Evolutionary conservation across 2,888 invertebrate species (phyloP), one percentile per base, ranked within the genome.

Genomic region (Mechanitis mazaeus): DNA sequence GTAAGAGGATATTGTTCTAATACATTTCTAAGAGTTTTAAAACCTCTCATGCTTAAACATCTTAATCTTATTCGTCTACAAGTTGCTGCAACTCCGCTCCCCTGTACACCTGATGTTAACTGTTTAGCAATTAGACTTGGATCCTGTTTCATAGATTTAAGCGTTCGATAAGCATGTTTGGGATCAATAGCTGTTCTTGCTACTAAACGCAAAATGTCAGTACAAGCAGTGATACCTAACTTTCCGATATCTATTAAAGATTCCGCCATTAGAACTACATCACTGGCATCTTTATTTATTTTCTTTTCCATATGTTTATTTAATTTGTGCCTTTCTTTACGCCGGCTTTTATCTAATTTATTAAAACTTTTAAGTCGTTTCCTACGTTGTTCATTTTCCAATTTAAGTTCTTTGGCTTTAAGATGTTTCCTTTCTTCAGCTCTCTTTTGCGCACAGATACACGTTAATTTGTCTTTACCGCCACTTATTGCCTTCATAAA

Each of bases 21-120:
- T 61, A 42, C 66, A 2, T 42, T 5, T 46, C 60, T 68, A 7
- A 59, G 7, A 11, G 1, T 45, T 60, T 69, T 61, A 7, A 72
- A 55, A 50, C 56, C 63, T 59, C 59, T 66, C 68, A 73, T 72
- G 31, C 67, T 56, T 33, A 58, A 47, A 38, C 68, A 64, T 55
- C 74, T 72, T 42, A 64, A 57, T 58, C 68, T 66, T 3, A 78
- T 59, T 31, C 77, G 72, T 61, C 64, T 73, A 0, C 66, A 46
- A 9, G 72, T 74, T 6, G 72, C 57, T n/a, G 56, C 64, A 3
- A 69, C 58, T 1, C 72, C 70, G 35, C 69, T 72, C 9, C 70
- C 66, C 11, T 12, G 33, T n/a, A 69, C 31, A 3, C 65, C 59
- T 4, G 59, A n/a, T 68, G 69, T 64, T 0, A 72, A 47, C 12